These are phyloP conservation scores for Campylomormyrus tamandua DNA, from an alignment of 2,113 vertebrate species.

Conservation along the genomic window DNA sequence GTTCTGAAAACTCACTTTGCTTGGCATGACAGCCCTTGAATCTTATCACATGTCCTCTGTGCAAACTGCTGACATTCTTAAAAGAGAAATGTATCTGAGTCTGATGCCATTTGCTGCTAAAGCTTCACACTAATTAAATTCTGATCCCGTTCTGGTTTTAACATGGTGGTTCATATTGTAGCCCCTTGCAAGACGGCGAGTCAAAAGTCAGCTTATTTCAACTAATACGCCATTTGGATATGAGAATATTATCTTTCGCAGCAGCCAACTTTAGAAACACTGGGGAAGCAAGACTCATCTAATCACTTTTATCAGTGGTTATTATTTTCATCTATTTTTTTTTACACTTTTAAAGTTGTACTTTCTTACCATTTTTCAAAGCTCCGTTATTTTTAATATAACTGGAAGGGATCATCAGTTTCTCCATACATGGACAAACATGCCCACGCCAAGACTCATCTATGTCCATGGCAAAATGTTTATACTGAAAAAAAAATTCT, in stretches of 20 bases:
- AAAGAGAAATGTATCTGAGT: not conserved
- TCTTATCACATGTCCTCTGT: not conserved
- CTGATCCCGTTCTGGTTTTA: not conserved
- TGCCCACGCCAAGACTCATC: not conserved
- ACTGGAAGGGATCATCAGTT: not conserved
- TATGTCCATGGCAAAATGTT: not conserved
- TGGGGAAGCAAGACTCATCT: not conserved
- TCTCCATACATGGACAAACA: not conserved
- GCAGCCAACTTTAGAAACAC: not conserved
- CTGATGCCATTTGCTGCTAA: not conserved
- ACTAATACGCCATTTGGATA: not conserved
- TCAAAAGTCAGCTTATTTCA: not conserved
- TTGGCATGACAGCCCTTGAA: not conserved
- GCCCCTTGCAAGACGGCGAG: not conserved
- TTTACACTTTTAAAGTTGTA: not conserved
- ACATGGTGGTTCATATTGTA: not conserved
- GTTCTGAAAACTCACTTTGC: not conserved
- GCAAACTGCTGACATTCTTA: not conserved
- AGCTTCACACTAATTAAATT: constrained; percentile 4
- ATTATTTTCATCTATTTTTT: not conserved
- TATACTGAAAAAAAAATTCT: not conserved
- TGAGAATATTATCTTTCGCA: not conserved
- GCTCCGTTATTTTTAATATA: not conserved
- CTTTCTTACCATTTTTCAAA: not conserved
- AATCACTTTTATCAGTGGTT: not conserved